Evolutionary conservation across 2,797 vertebrate genomes (phyloP).

Genomic region (Oryzias sinensis): DNA sequence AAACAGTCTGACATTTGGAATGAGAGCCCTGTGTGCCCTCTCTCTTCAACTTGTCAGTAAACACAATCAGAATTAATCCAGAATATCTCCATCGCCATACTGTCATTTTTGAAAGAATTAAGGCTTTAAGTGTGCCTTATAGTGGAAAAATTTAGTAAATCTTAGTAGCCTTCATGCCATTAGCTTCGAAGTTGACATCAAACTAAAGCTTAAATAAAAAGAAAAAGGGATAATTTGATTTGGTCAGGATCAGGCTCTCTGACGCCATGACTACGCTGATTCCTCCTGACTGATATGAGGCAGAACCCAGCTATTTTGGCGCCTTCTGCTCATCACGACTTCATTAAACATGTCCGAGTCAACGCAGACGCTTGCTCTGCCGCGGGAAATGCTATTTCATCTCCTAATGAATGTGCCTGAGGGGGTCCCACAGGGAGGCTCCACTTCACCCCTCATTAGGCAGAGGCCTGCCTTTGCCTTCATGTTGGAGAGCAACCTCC

Average conservation of each 20-base stretch:
- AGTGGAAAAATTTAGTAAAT: no score
- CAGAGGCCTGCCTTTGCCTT: slow-evolving; percentile 69
- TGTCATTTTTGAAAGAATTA: no score
- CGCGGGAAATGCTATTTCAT: slow-evolving; percentile 81
- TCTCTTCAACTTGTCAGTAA: no score
- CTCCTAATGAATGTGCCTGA: slow-evolving; percentile 84
- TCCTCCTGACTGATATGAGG: slow-evolving; percentile 40
- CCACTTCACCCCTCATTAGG: slow-evolving; percentile 83
- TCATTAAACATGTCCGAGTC: slow-evolving; percentile 77
- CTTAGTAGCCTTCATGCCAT: slow-evolving; percentile 21
- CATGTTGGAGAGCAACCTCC: slow-evolving; percentile 75
- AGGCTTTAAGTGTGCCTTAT: no score
- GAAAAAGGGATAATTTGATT: slow-evolving; percentile 26
- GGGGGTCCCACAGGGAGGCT: slow-evolving; percentile 76
- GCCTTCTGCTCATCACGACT: no score
- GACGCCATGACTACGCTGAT: slow-evolving; percentile 31
- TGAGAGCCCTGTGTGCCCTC: no score
- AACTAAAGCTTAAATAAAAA: background rate
- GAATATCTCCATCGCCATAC: no score
- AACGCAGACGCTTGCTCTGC: slow-evolving; percentile 68
- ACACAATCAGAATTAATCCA: no score
- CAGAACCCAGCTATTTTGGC: no score
- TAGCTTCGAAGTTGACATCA: slow-evolving; percentile 26
- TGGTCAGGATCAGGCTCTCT: slow-evolving; percentile 16
- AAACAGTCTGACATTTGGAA: no score